Percentiles rank a stretch among this genome's conserved stretches.
phyloP scores from a whole-genome alignment of 2,888 invertebrate genomes.

The Ditula angustiorana region DNA sequence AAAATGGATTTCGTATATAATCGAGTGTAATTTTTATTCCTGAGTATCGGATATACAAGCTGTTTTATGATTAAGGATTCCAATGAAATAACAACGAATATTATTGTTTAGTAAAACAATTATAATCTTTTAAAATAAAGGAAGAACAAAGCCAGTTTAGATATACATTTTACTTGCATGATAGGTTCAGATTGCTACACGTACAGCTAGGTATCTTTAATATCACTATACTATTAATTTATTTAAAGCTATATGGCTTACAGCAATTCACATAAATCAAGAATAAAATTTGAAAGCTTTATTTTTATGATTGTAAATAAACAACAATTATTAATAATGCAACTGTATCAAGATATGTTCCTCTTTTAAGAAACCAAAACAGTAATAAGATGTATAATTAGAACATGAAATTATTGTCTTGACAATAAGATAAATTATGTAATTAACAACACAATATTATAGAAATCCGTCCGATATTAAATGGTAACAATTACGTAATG shows the following conservation, averaged over 20 bases:
- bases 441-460: background rate
- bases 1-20: background rate
- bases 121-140: conserved; percentile 28
- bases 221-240: conserved; percentile 38
- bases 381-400: background rate
- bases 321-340: background rate
- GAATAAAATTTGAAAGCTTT: conserved; percentile 46
- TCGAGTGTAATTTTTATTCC: too few species aligned
- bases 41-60: too few species aligned
- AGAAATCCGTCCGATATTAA: background rate
- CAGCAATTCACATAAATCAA: conserved; percentile 53
- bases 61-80: background rate
- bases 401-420: background rate
- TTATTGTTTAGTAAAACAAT: conserved; percentile 32
- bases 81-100: background rate
- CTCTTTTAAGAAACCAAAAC: background rate
- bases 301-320: conserved; percentile 30
- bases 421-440: background rate
- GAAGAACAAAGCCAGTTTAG: conserved; percentile 34
- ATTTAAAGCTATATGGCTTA: conserved; percentile 67
- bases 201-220: conserved; percentile 18
- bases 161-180: conserved; percentile 32
- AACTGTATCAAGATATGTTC: background rate
- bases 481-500: conserved; percentile 3
- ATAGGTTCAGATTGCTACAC: conserved; percentile 26